Conservation (phyloP, 2,113 vertebrate species). For the Setophaga petechia region DNA sequence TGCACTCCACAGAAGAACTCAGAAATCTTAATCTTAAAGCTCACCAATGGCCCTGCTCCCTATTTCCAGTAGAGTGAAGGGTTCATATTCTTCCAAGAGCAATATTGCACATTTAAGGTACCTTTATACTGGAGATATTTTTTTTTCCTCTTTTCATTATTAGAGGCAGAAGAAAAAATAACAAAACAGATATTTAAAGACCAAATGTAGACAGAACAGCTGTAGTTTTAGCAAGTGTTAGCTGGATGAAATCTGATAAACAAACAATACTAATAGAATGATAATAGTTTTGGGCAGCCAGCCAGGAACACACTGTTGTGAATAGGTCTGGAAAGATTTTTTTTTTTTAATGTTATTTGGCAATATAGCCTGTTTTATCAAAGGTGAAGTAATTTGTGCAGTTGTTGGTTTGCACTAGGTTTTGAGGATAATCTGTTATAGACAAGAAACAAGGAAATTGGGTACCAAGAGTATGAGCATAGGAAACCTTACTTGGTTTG, state of each 20-base stretch:
- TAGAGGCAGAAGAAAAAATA: background rate
- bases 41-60: background rate
- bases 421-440: background rate
- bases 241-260: constrained; percentile 7
- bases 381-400: background rate
- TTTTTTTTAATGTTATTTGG: background rate
- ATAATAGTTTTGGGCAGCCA: constrained; percentile 20
- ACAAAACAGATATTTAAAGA: background rate
- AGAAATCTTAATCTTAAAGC: background rate
- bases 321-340: background rate
- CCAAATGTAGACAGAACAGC: background rate
- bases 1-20: background rate
- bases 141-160: background rate
- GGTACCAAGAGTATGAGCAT: background rate
- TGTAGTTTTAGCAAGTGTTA: constrained; percentile 39
- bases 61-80: background rate
- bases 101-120: background rate
- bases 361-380: background rate
- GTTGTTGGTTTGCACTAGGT: background rate
- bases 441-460: background rate
- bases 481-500: background rate
- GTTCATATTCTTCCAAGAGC: background rate
- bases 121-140: background rate
- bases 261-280: constrained; percentile 25
- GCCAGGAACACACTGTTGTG: background rate